phyloP scores from a whole-genome alignment of 2,797 vertebrate genomes.

The Prunella strophiata region DNA sequence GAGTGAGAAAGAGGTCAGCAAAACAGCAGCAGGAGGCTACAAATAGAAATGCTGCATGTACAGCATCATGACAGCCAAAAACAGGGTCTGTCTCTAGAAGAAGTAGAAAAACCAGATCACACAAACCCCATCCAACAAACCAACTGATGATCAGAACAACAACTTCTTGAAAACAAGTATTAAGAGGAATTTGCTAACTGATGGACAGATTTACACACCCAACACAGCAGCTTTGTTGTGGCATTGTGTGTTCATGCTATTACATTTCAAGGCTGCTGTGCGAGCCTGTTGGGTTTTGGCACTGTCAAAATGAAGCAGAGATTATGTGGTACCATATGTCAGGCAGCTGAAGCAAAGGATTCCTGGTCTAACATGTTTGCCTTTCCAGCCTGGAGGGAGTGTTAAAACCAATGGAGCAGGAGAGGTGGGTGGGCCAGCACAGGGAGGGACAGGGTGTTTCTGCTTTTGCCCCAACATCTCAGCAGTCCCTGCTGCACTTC shows the following conservation, averaged over 20 bases:
- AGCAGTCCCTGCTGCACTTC: background rate
- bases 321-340: slow-evolving; percentile 52
- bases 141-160: background rate
- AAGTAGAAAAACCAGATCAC: background rate
- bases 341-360: slow-evolving; percentile 49
- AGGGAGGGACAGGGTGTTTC: background rate
- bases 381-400: background rate
- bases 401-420: background rate
- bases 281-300: slow-evolving; percentile 55
- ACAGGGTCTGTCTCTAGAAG: background rate
- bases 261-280: slow-evolving; percentile 46
- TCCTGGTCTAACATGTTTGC: slow-evolving; percentile 8
- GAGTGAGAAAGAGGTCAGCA: slow-evolving; percentile 35
- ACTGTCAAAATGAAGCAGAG: slow-evolving; percentile 14
- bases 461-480: background rate
- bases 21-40: background rate
- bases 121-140: background rate
- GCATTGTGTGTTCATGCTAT: background rate
- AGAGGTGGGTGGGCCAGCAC: background rate
- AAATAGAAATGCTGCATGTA: slow-evolving; percentile 13
- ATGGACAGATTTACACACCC: slow-evolving; percentile 14
- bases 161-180: background rate
- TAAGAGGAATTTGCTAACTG: slow-evolving; percentile 4
- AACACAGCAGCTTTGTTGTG: slow-evolving; percentile 40
- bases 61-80: background rate